Evolutionary conservation across 1,140 invertebrate genomes (phyloP).

Genomic region (Liolophura sinensis): DNA sequence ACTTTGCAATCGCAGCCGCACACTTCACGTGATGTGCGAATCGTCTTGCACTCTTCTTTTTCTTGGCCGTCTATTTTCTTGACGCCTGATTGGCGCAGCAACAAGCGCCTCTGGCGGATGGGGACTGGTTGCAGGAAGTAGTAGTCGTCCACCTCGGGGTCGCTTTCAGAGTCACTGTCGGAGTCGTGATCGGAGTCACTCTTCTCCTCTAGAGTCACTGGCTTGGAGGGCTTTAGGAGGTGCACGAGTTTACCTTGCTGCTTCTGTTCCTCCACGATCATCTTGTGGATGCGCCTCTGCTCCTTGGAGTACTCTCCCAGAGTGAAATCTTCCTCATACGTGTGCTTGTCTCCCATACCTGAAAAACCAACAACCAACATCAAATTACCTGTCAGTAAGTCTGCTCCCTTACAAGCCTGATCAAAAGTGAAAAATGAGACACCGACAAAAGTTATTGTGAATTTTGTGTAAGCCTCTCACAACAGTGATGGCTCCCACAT

Average conservation of each 20-base stretch:
- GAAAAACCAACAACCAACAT: constrained; percentile 18
- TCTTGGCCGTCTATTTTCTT: constrained; percentile 91
- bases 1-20: constrained; percentile 95
- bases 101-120: constrained; percentile 82
- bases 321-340: constrained; percentile 75
- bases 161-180: constrained; percentile 38
- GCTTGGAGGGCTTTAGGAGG: constrained; percentile 7
- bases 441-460: too few species aligned
- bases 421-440: too few species aligned
- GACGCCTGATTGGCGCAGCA: constrained; percentile 86
- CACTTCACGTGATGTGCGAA: constrained; percentile 83
- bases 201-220: constrained; percentile 24
- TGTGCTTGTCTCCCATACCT: constrained; percentile 86
- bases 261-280: constrained; percentile 77
- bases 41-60: constrained; percentile 92
- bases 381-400: constrained; percentile 3
- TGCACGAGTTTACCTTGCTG: constrained; percentile 60
- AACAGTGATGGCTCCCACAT: too few species aligned
- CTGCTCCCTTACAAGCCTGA: too few species aligned
- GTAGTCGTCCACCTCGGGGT: constrained; percentile 75
- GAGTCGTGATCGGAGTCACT: constrained; percentile 33
- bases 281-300: constrained; percentile 81
- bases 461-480: too few species aligned
- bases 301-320: constrained; percentile 84
- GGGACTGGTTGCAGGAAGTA: constrained; percentile 91